A percentile compares a stretch with the other conserved stretches of the same genome.
phyloP scores from a whole-genome alignment of 2,888 invertebrate species.

The Spodoptera exigua region DNA sequence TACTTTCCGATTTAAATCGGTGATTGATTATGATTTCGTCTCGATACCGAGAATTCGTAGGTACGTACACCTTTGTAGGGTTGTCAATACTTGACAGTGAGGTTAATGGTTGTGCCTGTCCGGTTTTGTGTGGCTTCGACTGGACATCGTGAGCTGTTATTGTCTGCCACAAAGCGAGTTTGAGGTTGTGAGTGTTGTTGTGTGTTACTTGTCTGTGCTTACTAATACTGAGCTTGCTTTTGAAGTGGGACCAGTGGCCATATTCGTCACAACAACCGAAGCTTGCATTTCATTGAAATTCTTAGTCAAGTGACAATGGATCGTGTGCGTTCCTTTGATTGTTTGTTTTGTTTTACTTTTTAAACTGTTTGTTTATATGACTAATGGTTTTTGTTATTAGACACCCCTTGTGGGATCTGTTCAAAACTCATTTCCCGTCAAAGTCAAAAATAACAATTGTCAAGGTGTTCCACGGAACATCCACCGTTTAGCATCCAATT shows the following conservation, averaged over 20 bases:
- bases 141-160: constrained; percentile 14
- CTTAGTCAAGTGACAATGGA: too few relatives aligned
- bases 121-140: constrained; percentile 21
- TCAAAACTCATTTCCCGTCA: constrained; percentile 8
- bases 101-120: constrained; percentile 10
- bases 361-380: too few relatives aligned
- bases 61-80: constrained; percentile 33
- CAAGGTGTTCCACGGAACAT: constrained; percentile 12
- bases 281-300: constrained; percentile 3
- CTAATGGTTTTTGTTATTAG: not conserved
- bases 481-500: constrained; percentile 27
- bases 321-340: too few relatives aligned
- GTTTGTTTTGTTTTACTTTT: too few relatives aligned
- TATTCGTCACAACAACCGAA: not conserved
- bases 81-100: constrained; percentile 20
- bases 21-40: constrained; percentile 61
- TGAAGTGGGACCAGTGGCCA: constrained; percentile 6
- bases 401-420: constrained; percentile 11
- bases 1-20: constrained; percentile 62
- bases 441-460: constrained; percentile 18
- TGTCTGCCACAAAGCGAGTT: constrained; percentile 17
- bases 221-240: constrained; percentile 4
- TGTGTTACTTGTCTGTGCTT: constrained; percentile 11
- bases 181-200: constrained; percentile 8
- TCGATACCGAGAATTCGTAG: constrained; percentile 34